These are phyloP conservation scores for Bhutanitis thaidina DNA, from an alignment of 2,888 invertebrate genomes.

Conservation along the genomic window DNA sequence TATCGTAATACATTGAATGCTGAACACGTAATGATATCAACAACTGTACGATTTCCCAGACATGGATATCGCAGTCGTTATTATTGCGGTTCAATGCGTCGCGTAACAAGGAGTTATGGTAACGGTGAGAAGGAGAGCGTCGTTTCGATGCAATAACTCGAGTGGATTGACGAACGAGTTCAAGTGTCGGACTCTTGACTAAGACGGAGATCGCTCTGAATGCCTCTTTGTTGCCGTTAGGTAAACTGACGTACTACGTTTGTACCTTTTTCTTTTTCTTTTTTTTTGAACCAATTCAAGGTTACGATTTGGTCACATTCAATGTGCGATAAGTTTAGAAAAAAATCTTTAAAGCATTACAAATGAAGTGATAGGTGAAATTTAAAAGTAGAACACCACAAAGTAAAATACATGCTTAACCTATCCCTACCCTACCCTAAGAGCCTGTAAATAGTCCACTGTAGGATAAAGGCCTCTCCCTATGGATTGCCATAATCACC, in stretches of 20 bases:
- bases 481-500: too few species aligned
- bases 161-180: constrained; percentile 67
- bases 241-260: neutral
- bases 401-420: too few species aligned
- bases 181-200: constrained; percentile 61
- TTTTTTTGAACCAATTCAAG: too few species aligned
- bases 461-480: too few species aligned
- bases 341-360: too few species aligned
- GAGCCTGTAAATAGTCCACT: too few species aligned
- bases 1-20: neutral
- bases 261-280: too few species aligned
- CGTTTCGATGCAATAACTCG: constrained; percentile 15
- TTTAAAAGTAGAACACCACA: too few species aligned
- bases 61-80: neutral
- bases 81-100: neutral
- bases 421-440: too few species aligned
- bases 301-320: too few species aligned
- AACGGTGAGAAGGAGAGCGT: constrained; percentile 4
- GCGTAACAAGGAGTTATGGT: neutral
- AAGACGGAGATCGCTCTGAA: constrained; percentile 59
- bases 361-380: too few species aligned
- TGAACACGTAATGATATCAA: neutral
- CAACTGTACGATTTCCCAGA: neutral
- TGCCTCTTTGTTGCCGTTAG: constrained; percentile 48
- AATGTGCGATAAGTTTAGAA: too few species aligned